Conservation (phyloP, 2,113 vertebrate species). For the Passer montanus region DNA sequence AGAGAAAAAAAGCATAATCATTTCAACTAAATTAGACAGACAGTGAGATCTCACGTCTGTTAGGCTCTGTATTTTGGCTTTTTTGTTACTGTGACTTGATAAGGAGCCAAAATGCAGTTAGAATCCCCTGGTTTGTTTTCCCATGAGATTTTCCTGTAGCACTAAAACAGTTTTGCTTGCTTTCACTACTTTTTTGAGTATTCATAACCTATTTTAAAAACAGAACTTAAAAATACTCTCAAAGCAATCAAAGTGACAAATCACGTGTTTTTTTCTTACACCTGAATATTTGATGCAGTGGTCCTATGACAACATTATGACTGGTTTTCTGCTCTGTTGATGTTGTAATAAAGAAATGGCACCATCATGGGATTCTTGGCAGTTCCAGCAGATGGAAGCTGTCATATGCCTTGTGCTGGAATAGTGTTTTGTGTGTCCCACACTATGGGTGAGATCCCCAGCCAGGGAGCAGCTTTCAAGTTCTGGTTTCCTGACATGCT, state of each 20-base stretch:
- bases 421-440: neutral
- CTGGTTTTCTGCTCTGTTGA: neutral
- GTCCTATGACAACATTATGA: neutral
- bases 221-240: neutral
- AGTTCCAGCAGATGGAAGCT: slow-evolving; percentile 16
- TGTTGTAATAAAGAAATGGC: neutral
- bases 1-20: neutral
- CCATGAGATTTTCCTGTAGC: neutral
- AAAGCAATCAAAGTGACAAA: neutral
- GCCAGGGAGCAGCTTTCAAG: neutral
- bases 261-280: neutral
- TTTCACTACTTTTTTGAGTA: neutral
- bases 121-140: neutral
- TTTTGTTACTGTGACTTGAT: neutral
- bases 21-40: neutral
- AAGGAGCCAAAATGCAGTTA: neutral
- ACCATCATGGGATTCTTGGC: neutral
- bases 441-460: neutral
- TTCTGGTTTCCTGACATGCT: neutral
- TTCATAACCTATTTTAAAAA: neutral
- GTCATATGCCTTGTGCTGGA: neutral
- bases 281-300: neutral
- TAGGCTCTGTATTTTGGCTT: neutral
- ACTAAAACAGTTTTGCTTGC: neutral
- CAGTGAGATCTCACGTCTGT: neutral